Evolutionary conservation across 2,797 vertebrate species (phyloP).

Genomic region (Cryptoprocta ferox): DNA sequence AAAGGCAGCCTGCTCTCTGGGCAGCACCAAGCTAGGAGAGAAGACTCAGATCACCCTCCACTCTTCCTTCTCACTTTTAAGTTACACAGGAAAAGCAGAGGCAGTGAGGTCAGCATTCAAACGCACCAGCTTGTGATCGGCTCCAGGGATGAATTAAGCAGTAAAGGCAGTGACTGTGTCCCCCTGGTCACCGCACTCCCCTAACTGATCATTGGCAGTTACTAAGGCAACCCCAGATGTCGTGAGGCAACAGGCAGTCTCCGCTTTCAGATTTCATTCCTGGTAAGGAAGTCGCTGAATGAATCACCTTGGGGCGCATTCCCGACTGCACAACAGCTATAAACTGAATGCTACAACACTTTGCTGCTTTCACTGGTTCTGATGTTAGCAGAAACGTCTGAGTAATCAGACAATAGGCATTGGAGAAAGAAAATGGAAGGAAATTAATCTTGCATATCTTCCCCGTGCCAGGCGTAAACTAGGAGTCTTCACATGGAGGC

Average conservation of each 20-base stretch:
- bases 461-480: neutral
- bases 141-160: neutral
- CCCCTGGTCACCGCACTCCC: neutral
- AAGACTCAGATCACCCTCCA: too few species aligned
- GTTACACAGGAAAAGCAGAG: neutral
- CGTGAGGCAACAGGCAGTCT: neutral
- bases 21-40: neutral
- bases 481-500: neutral
- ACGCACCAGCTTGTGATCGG: neutral
- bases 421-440: neutral
- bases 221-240: neutral
- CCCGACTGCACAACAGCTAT: neutral
- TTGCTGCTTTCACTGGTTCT: neutral
- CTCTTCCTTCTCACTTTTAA: neutral
- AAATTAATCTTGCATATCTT: neutral
- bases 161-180: neutral
- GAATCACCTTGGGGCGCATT: conserved; percentile 1
- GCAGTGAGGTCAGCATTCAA: neutral
- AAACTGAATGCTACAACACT: neutral
- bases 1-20: neutral
- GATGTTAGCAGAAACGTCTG: conserved; percentile 26
- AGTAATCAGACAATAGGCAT: conserved; percentile 25
- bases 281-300: neutral
- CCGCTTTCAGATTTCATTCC: conserved; percentile 12
- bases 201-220: neutral